Conservation (phyloP, 2,888 invertebrate species). For the Frankliniella fusca region DNA sequence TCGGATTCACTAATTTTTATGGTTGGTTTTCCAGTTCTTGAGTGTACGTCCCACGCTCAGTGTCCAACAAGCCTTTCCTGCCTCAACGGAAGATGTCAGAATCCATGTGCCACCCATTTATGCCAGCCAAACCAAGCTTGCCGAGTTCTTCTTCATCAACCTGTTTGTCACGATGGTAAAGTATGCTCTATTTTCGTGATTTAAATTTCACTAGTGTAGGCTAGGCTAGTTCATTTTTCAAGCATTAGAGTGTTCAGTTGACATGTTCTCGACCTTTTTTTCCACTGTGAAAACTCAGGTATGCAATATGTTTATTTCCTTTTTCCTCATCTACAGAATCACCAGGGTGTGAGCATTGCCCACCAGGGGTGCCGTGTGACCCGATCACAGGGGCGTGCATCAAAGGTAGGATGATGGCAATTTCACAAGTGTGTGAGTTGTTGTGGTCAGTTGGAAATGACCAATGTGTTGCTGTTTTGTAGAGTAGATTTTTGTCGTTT, state of each 20-base stretch:
- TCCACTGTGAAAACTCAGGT: not conserved
- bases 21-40: slow-evolving; percentile 58
- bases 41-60: slow-evolving; percentile 73
- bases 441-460: slow-evolving; percentile 13
- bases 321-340: slow-evolving; percentile 28
- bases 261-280: slow-evolving; percentile 41
- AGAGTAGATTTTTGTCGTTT: not conserved
- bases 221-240: slow-evolving; percentile 30
- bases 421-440: not conserved
- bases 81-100: slow-evolving; percentile 70
- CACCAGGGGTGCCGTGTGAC: slow-evolving; percentile 72
- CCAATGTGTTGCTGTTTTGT: slow-evolving; percentile 42
- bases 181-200: slow-evolving; percentile 30
- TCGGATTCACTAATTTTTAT: slow-evolving; percentile 35
- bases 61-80: slow-evolving; percentile 76
- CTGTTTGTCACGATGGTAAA: slow-evolving; percentile 75
- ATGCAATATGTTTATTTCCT: not conserved
- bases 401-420: slow-evolving; percentile 58
- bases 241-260: slow-evolving; percentile 32
- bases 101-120: slow-evolving; percentile 75
- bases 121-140: slow-evolving; percentile 73
- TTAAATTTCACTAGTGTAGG: slow-evolving; percentile 6
- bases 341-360: slow-evolving; percentile 68
- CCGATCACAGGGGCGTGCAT: slow-evolving; percentile 76
- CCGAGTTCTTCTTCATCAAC: slow-evolving; percentile 75